A percentile compares a stretch with the other conserved stretches of the same genome.
Conservation (phyloP, 2,888 invertebrate species). For the Machimus atricapillus region DNA sequence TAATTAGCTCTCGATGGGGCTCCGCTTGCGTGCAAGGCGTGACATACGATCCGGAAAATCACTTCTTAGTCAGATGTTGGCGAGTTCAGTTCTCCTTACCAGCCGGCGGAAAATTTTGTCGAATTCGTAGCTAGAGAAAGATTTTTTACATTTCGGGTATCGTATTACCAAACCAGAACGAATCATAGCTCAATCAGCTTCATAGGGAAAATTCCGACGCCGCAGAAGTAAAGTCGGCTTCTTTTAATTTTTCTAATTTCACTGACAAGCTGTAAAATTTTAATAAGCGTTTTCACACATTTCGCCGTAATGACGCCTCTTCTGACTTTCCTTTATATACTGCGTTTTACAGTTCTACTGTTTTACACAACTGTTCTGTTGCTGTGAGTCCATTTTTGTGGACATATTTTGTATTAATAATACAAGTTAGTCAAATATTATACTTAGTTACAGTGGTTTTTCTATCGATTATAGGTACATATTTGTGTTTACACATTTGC, state of each 20-base stretch:
- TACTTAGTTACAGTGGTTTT: background rate
- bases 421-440: background rate
- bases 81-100: background rate
- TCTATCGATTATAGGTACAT: background rate
- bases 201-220: background rate
- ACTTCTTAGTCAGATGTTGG: background rate
- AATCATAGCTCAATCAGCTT: background rate
- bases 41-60: conserved; percentile 27
- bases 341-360: background rate
- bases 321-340: background rate
- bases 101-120: background rate
- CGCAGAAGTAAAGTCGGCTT: background rate
- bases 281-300: conserved; percentile 43
- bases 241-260: background rate
- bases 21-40: background rate
- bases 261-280: conserved; percentile 48
- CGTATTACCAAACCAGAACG: conserved; percentile 5
- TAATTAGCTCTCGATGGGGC: background rate
- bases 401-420: background rate
- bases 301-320: background rate
- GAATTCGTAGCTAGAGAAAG: background rate
- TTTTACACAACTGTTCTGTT: background rate
- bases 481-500: background rate
- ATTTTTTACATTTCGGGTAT: conserved; percentile 11
- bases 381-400: background rate